phyloP scores from a whole-genome alignment of 2,888 invertebrate genomes.

The Apeira syringaria region DNA sequence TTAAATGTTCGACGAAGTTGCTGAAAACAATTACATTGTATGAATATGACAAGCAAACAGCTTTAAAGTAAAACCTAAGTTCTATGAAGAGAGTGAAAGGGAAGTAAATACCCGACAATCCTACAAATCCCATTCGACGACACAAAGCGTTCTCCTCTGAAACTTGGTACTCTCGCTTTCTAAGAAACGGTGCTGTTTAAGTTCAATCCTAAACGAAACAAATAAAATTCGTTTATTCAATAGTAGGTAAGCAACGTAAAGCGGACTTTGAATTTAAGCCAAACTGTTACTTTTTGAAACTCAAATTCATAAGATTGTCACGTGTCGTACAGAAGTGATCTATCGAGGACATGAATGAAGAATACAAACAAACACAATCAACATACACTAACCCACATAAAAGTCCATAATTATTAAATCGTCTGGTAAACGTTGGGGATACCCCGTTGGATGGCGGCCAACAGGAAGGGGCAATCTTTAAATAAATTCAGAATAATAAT shows the following conservation, averaged over 20 bases:
- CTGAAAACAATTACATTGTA: background rate
- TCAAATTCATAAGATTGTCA: too few species aligned
- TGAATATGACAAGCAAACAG: conserved; percentile 7
- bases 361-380: conserved; percentile 47
- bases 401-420: conserved; percentile 74
- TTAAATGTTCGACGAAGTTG: background rate
- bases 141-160: conserved; percentile 52
- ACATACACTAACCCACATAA: conserved; percentile 61
- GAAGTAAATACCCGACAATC: conserved; percentile 19
- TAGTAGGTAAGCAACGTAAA: too few species aligned
- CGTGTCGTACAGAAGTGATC: conserved; percentile 7
- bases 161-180: conserved; percentile 77
- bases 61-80: conserved; percentile 11
- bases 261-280: too few species aligned
- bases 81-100: conserved; percentile 19
- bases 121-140: conserved; percentile 44
- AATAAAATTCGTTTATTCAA: too few species aligned
- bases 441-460: conserved; percentile 77
- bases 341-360: conserved; percentile 40
- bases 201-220: conserved; percentile 13
- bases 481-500: conserved; percentile 74
- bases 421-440: conserved; percentile 77
- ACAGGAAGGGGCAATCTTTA: conserved; percentile 73
- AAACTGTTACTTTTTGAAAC: too few species aligned
- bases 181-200: conserved; percentile 60